Conservation (phyloP, 2,797 vertebrate species). For the Adelosebastes latens region DNA sequence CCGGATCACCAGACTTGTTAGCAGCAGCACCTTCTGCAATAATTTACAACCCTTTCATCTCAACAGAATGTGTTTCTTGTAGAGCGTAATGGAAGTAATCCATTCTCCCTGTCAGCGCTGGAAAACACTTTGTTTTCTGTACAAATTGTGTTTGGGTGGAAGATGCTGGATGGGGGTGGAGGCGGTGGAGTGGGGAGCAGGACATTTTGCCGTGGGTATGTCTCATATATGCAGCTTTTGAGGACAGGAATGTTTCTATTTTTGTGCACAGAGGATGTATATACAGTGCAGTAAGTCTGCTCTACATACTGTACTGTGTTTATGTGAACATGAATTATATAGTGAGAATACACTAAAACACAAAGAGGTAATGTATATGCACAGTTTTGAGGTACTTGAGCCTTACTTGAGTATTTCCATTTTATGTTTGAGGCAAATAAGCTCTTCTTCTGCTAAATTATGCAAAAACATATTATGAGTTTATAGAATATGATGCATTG, state of each 20-base stretch:
- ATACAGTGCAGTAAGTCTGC: background rate
- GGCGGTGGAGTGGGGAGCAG: background rate
- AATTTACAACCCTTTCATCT: slow-evolving; percentile 94
- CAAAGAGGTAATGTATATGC: background rate
- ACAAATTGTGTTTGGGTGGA: slow-evolving; percentile 68
- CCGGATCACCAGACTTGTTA: slow-evolving; percentile 96
- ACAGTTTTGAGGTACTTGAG: background rate
- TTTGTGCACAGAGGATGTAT: slow-evolving; percentile 3
- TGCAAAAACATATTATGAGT: background rate
- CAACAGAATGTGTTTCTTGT: slow-evolving; percentile 96
- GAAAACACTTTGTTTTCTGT: slow-evolving; percentile 86
- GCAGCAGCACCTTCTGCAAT: slow-evolving; percentile 86
- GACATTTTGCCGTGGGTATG: slow-evolving; percentile 5
- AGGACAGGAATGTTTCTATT: slow-evolving; percentile 23
- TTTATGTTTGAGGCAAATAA: background rate
- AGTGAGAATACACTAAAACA: background rate
- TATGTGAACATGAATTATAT: background rate
- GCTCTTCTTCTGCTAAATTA: background rate
- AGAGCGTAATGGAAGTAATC: slow-evolving; percentile 95
- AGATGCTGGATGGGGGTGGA: slow-evolving; percentile 24
- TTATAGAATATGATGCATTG: background rate
- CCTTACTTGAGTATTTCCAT: background rate
- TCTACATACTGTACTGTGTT: background rate
- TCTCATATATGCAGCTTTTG: slow-evolving; percentile 26
- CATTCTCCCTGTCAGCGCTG: slow-evolving; percentile 90